These are phyloP conservation scores for Malacoraja senta DNA, from an alignment of 2,797 vertebrate species.

Conservation along the genomic window DNA sequence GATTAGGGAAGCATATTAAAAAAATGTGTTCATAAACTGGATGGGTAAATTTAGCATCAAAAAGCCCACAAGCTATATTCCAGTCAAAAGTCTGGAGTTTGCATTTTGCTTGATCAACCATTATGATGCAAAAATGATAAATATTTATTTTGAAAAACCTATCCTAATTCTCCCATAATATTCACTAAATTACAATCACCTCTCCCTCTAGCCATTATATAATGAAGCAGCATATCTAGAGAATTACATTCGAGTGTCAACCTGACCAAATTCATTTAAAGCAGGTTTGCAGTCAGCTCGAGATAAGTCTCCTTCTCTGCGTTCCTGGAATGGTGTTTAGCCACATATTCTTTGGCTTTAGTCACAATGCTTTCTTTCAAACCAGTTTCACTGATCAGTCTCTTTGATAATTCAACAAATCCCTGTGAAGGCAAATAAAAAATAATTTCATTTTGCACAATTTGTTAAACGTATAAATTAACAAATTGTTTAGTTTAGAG, in stretches of 20 bases:
- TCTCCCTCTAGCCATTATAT: not conserved
- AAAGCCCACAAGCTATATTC: not conserved
- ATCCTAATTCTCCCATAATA: not conserved
- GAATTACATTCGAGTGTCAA: not conserved
- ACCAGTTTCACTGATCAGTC: conserved; percentile 61
- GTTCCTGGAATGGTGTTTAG: conserved; percentile 60
- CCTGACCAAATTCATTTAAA: conserved; percentile 11
- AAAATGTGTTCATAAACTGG: not conserved
- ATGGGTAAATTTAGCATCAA: not conserved
- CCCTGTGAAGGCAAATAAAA: conserved; percentile 62
- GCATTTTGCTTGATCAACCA: not conserved
- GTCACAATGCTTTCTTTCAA: conserved; percentile 61
- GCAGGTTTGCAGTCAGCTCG: conserved; percentile 56
- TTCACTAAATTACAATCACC: not conserved
- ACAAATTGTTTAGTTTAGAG: not conserved
- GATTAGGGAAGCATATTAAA: not conserved
- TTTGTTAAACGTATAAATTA: not conserved
- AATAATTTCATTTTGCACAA: not conserved
- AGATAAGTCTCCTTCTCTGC: conserved; percentile 73
- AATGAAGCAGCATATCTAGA: not conserved
- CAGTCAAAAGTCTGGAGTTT: not conserved
- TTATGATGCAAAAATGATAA: not conserved
- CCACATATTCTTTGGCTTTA: conserved; percentile 68
- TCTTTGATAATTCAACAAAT: conserved; percentile 73
- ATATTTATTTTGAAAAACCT: not conserved